These are phyloP conservation scores for Drosophila seclusa DNA, from an alignment of 2,888 invertebrate genomes.

Conservation along the genomic window DNA sequence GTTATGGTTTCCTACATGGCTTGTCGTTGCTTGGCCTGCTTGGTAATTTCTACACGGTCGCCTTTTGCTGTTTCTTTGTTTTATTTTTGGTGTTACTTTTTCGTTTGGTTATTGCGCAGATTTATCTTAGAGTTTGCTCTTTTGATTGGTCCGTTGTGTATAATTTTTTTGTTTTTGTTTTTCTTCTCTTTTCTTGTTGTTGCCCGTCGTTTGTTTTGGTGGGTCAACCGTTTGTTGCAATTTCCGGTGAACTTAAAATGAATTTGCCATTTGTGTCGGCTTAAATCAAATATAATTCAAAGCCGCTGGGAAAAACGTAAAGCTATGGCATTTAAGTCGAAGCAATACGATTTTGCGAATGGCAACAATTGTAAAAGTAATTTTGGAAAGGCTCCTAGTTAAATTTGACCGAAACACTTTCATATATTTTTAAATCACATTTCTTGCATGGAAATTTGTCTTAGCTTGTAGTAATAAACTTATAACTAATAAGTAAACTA, in stretches of 20 bases:
- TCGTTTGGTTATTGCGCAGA: conserved; percentile 63
- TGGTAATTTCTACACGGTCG: conserved; percentile 43
- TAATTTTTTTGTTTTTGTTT: conserved; percentile 14
- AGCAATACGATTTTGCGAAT: background rate
- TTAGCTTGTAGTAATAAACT: background rate
- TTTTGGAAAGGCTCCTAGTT: background rate
- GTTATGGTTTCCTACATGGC: conserved; percentile 71
- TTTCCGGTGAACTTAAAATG: conserved; percentile 44
- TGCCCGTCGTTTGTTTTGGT: conserved; percentile 25
- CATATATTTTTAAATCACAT: background rate
- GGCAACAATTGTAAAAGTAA: background rate
- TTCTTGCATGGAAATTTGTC: background rate
- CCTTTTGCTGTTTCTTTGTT: conserved; percentile 37
- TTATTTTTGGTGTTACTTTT: conserved; percentile 56
- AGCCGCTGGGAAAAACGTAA: conserved; percentile 11
- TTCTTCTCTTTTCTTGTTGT: conserved; percentile 24
- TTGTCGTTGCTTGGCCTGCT: conserved; percentile 17
- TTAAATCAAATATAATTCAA: conserved; percentile 31
- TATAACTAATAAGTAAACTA: background rate
- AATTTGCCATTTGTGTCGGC: conserved; percentile 41
- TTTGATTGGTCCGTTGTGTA: conserved; percentile 51
- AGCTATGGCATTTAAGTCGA: conserved; percentile 39
- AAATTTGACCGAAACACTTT: background rate
- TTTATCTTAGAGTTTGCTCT: conserved; percentile 48
- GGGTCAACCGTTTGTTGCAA: conserved; percentile 40